A percentile compares a stretch with the other conserved stretches of the same genome.
Evolutionary conservation across 2,113 vertebrate genomes (phyloP).

Genomic region (Chaenogobius annularis): DNA sequence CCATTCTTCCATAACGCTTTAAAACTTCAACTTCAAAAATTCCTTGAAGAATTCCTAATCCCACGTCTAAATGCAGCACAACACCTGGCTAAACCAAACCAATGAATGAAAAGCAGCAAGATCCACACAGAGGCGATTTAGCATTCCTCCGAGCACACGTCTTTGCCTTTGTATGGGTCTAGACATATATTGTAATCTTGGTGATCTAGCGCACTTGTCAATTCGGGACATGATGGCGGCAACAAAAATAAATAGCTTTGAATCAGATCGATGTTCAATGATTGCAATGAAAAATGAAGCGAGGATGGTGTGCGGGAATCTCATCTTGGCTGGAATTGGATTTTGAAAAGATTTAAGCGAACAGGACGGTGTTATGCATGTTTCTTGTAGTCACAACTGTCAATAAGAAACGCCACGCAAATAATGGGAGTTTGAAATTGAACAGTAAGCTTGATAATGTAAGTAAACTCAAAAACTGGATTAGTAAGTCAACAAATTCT

Average conservation of each 20-base stretch:
- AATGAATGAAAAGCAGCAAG: constrained; percentile 5
- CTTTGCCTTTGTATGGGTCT: constrained; percentile 12
- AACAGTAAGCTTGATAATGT: constrained; percentile 10
- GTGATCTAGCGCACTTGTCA: constrained; percentile 57
- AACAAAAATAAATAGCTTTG: constrained; percentile 69
- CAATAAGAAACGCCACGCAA: constrained; percentile 26
- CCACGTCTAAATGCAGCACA: not conserved
- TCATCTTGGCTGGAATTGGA: constrained; percentile 71
- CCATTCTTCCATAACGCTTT: not conserved
- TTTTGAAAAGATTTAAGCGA: constrained; percentile 66
- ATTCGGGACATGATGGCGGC: constrained; percentile 53
- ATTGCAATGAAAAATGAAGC: constrained; percentile 66
- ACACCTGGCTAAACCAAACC: not conserved
- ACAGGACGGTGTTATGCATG: constrained; percentile 46
- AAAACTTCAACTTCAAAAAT: not conserved
- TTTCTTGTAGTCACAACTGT: constrained; percentile 39
- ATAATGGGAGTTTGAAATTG: constrained; percentile 13
- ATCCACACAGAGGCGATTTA: not conserved
- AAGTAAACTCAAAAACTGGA: constrained; percentile 20
- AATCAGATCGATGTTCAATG: constrained; percentile 69
- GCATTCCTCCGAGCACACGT: not conserved
- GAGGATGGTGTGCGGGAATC: constrained; percentile 52
- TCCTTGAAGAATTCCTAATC: not conserved
- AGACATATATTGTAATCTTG: constrained; percentile 45
- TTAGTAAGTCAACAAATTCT: not conserved